A percentile compares a stretch with the other conserved stretches of the same genome.
phyloP scores from a whole-genome alignment of 1,140 invertebrate genomes.

The Diachasma alloeum region DNA sequence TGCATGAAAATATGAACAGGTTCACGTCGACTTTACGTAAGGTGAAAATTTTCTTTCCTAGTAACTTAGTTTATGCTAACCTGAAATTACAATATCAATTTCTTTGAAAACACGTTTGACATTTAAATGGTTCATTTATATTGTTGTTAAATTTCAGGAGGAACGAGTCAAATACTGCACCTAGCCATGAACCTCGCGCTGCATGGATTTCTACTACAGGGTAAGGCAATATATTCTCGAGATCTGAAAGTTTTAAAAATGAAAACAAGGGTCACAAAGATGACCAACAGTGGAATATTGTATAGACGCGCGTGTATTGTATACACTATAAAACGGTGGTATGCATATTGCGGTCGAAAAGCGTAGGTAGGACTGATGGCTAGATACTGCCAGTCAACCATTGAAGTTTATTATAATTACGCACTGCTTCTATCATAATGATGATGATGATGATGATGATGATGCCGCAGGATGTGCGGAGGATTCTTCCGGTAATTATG shows the following conservation, averaged over 20 bases:
- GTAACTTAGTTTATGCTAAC: background rate
- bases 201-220: conserved; percentile 64
- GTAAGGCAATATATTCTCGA: conserved; percentile 41
- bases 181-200: conserved; percentile 66
- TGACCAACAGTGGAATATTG: background rate
- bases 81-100: background rate
- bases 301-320: background rate
- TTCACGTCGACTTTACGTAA: conserved; percentile 47
- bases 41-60: conserved; percentile 48
- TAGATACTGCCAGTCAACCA: background rate
- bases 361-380: conserved; percentile 36
- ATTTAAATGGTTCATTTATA: conserved; percentile 12
- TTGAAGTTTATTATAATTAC: conserved; percentile 40
- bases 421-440: conserved; percentile 3
- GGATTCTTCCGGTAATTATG: conserved; percentile 39
- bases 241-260: background rate
- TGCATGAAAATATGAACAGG: conserved; percentile 14
- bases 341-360: conserved; percentile 45
- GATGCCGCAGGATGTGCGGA: conserved; percentile 33
- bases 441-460: background rate
- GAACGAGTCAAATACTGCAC: conserved; percentile 43
- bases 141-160: conserved; percentile 42
- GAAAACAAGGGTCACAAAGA: background rate
- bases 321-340: conserved; percentile 24
- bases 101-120: background rate